Evolutionary conservation across 2,888 invertebrate species (phyloP), one percentile per base, ranked within the genome.

Genomic region (Tenthredo amoena): DNA sequence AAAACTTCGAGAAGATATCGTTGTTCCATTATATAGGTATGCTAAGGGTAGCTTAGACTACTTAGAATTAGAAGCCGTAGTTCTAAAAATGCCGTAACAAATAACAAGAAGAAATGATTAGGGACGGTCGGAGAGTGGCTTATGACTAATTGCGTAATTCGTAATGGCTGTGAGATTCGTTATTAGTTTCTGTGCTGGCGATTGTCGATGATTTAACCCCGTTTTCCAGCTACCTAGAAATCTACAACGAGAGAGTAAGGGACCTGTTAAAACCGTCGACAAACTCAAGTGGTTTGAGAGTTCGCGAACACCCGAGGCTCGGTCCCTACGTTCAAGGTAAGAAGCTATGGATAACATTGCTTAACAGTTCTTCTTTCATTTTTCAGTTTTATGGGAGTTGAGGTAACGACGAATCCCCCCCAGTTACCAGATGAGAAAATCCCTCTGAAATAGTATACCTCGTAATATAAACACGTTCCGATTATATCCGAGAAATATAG

Each of bases 251-350:
- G 90, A 93, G 96, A 88, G 97, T 97, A n/a, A 95, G 96, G 88
- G 97, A 97, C 93, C 93, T 97, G 86, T 93, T 97, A 85, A 90
- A 88, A 81, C 90, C 91, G n/a, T 89, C 91, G 79, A 91, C 93
- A 71, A 89, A 87, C 55, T 90, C 94, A 47, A 92, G 93, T 87
- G 93, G 93, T 84, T 94, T 97, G n/a, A 96, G 96, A 89, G 96
- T 97, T 62, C 94, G 97, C 85, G 97, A 97, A 93, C 97, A 97
- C 94, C 97, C 97, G 1, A 95, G 95, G 86, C 95, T 95, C 88
- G 97, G 97, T 87, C 96, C 97, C 18, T 97, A 97, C 90, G 97
- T 97, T 83, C 96, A 97, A 94, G 97, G 97, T 97, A 92, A 68
- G 21, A 26, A 62, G n/a, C n/a, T 9, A 9, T 9, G 26, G 3